Conservation (phyloP, 2,797 vertebrate genomes). For the Heliangelus exortis region DNA sequence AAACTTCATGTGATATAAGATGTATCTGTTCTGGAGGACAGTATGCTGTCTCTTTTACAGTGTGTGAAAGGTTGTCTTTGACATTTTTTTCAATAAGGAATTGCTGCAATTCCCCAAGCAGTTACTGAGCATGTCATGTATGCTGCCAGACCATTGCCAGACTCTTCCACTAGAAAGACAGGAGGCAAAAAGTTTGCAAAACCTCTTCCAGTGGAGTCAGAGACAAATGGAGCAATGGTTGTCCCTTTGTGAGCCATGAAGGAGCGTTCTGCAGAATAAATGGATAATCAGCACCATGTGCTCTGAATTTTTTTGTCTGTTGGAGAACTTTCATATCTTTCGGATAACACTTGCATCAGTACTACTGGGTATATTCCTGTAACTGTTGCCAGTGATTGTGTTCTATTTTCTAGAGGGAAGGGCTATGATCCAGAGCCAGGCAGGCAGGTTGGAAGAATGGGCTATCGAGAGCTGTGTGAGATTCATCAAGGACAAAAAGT, state of each 20-base stretch:
- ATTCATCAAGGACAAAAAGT: neutral
- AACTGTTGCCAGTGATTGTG: neutral
- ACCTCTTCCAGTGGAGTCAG: neutral
- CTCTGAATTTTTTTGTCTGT: neutral
- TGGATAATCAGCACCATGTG: neutral
- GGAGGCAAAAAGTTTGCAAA: neutral
- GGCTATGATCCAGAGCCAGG: neutral
- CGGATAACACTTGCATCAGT: neutral
- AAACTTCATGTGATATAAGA: neutral
- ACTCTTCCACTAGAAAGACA: neutral
- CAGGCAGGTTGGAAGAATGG: neutral
- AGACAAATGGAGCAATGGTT: neutral
- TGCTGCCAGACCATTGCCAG: neutral
- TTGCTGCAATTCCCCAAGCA: neutral
- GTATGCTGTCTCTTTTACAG: neutral
- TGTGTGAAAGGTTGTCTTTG: neutral
- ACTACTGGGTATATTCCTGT: neutral
- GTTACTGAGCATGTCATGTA: neutral
- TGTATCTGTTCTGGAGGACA: neutral
- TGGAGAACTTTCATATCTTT: neutral
- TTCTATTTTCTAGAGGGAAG: neutral
- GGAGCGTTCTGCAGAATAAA: neutral
- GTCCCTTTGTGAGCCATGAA: neutral
- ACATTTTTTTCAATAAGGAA: neutral
- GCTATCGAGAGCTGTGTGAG: neutral